Evolutionary conservation across 2,888 invertebrate genomes (phyloP).

Genomic region (Lomographa bimaculata): DNA sequence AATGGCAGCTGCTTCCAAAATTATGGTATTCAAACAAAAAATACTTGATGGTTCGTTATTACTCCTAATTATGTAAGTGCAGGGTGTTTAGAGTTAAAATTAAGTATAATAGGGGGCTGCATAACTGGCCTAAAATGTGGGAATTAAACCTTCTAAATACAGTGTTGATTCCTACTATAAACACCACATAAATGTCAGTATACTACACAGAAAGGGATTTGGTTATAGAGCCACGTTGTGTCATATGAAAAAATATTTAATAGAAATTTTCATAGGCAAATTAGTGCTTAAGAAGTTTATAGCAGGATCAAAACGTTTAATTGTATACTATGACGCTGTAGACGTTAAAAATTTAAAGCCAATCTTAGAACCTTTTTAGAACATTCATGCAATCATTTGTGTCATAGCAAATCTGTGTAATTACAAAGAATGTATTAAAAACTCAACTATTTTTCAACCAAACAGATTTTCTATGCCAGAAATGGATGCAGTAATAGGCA

Average conservation of each 20-base stretch:
- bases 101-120: conserved; percentile 8
- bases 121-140: conserved; percentile 17
- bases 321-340: neutral
- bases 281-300: too few relatives aligned
- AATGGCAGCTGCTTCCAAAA: conserved; percentile 11
- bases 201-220: too few relatives aligned
- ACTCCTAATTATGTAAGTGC: conserved; percentile 23
- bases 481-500: conserved; percentile 26
- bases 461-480: conserved; percentile 18
- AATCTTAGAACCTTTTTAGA: neutral
- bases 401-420: conserved; percentile 18
- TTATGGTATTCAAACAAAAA: conserved; percentile 14
- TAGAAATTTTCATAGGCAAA: too few relatives aligned
- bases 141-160: too few relatives aligned
- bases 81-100: conserved; percentile 17
- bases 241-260: too few relatives aligned
- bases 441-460: neutral
- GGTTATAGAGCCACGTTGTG: too few relatives aligned
- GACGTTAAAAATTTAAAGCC: conserved; percentile 4
- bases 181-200: too few relatives aligned
- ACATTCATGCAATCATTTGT: conserved; percentile 10
- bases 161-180: too few relatives aligned
- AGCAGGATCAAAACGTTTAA: neutral
- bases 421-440: neutral
- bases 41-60: conserved; percentile 5